Base-by-base conservation (phyloP, 1,140 invertebrate species). In the Drosophila grimshawi region DNA sequence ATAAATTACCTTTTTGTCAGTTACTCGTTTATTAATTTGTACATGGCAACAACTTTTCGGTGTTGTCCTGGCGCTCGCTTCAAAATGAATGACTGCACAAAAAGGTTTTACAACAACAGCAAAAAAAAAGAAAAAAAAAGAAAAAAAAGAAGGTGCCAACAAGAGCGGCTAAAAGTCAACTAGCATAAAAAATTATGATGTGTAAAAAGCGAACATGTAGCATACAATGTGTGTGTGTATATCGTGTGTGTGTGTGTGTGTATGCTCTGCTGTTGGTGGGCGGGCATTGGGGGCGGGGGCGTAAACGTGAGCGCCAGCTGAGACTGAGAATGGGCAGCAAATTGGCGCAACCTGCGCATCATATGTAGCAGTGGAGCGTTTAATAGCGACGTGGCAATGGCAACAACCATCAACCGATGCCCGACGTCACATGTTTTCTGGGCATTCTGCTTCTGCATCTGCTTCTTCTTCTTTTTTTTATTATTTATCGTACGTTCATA, bases 1-100 rank as follows among this genome's bases (percentile, higher is more conserved):
- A 89, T 89, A 89, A 89, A 89, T 89, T 89, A 89, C 85, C 85
- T 89, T 88, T 88, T 89, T 89, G 85, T 89, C 85, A 89, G 85
- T 89, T 89, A 88, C 85, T 88, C 85, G 85, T 89, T 88, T 89
- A 88, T 88, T 88, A 89, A 88, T 88, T 88, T 85, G 85, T 85
- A 88, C 85, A 85, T 89, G 85, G 80, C 85, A 88, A 85, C 83
- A 86, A 86, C 80, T 88, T 86, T 88, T 86, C 55, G 80, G 76
- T 49, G 71, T 73, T 62, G 61, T 68, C 55, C 55, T 57, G 56
- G 65, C 39, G 49, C 37, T 62, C 59, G 67, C 59, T 64, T 64
- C 68, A 60, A 60, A 76, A 55, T 74, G 71, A 69, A 69, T 74
- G 71, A 71, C 73, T 43, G 49, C 60, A 71, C 70, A 71, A 81